A percentile compares a stretch with the other conserved stretches of the same genome.
phyloP scores from a whole-genome alignment of 2,797 vertebrate species.

The Propithecus perrieri region DNA sequence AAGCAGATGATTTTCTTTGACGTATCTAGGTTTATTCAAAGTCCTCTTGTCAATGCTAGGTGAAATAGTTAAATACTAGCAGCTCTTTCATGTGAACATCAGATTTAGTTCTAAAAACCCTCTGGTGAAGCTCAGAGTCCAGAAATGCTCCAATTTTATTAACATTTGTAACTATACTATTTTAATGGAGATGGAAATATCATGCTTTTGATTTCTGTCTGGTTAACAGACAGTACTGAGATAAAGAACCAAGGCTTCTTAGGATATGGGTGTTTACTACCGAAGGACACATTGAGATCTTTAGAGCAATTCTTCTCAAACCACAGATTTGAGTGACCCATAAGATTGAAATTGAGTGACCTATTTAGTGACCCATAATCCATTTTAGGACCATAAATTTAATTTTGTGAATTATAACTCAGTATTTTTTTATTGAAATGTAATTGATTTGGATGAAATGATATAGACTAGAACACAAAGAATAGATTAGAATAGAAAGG shows the following conservation, averaged over 20 bases:
- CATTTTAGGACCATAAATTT: neutral
- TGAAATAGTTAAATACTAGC: conserved; percentile 46
- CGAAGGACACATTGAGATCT: neutral
- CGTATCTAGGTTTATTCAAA: conserved; percentile 34
- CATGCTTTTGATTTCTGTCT: neutral
- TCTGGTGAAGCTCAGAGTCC: neutral
- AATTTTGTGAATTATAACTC: neutral
- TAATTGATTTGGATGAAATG: neutral
- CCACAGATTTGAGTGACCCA: neutral
- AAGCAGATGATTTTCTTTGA: neutral
- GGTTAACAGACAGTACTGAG: neutral
- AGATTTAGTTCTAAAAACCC: neutral
- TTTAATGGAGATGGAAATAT: neutral
- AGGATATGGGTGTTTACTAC: neutral
- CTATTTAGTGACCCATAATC: neutral
- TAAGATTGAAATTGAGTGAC: neutral
- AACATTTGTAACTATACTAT: conserved; percentile 45
- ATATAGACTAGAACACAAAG: neutral
- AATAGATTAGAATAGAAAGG: neutral
- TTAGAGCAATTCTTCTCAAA: neutral
- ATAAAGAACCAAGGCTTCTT: neutral
- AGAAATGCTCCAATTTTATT: conserved; percentile 48
- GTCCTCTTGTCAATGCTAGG: neutral
- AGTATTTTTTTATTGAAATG: neutral
- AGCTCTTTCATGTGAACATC: neutral